A percentile compares a stretch with the other conserved stretches of the same genome.
phyloP scores from a whole-genome alignment of 2,888 invertebrate species.

The Harpagoxenus sublaevis region DNA sequence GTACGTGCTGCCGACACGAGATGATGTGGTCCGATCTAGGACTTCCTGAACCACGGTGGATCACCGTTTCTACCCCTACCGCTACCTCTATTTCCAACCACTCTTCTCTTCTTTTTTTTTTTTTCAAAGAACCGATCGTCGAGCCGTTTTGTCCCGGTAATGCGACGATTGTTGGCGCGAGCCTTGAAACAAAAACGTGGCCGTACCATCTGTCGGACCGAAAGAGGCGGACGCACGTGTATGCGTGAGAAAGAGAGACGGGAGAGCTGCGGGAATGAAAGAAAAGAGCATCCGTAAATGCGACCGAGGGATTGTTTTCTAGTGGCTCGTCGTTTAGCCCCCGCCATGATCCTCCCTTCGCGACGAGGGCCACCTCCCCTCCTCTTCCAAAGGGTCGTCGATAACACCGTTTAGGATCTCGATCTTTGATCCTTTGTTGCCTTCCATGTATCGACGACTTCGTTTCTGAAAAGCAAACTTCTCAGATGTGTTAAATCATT shows the following conservation, averaged over 20 bases:
- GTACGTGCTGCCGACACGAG: slow-evolving; percentile 73
- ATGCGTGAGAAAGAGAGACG: slow-evolving; percentile 55
- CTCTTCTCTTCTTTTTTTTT: slow-evolving; percentile 51
- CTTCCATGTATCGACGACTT: slow-evolving; percentile 10
- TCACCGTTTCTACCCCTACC: slow-evolving; percentile 47
- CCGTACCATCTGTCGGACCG: slow-evolving; percentile 82
- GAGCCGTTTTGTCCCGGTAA: slow-evolving; percentile 85
- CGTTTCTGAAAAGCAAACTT: slow-evolving; percentile 7
- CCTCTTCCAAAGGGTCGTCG: slow-evolving; percentile 63
- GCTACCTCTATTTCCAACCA: slow-evolving; percentile 58
- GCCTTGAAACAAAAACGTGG: slow-evolving; percentile 85
- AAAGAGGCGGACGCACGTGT: slow-evolving; percentile 51
- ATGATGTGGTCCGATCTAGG: slow-evolving; percentile 73
- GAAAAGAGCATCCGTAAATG: slow-evolving; percentile 85
- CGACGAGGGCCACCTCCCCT: slow-evolving; percentile 59
- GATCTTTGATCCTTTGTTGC: slow-evolving; percentile 50
- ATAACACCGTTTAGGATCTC: slow-evolving; percentile 67
- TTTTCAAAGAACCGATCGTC: slow-evolving; percentile 80
- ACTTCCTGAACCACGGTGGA: slow-evolving; percentile 68
- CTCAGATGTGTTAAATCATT: slow-evolving; percentile 8
- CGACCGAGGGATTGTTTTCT: slow-evolving; percentile 82
- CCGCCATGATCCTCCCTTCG: slow-evolving; percentile 73
- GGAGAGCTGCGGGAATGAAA: slow-evolving; percentile 69
- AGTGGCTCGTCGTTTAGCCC: slow-evolving; percentile 86
- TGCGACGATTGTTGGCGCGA: slow-evolving; percentile 84